phyloP scores from a whole-genome alignment of 2,113 vertebrate species.

The Brachionichthys hirsutus region DNA sequence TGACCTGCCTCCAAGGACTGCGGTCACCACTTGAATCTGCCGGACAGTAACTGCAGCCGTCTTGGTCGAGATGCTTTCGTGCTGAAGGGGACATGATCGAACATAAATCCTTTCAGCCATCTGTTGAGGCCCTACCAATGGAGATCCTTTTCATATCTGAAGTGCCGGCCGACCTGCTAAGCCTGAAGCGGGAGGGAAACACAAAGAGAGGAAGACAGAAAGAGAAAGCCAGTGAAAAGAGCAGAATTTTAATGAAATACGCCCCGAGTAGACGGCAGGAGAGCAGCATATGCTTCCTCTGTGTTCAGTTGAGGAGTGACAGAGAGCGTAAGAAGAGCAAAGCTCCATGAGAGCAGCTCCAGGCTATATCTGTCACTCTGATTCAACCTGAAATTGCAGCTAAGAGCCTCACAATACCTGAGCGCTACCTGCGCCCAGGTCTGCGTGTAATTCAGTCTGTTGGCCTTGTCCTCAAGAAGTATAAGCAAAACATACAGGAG shows the following conservation, averaged over 20 bases:
- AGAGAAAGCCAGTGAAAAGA: not conserved
- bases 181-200: slow-evolving; percentile 41
- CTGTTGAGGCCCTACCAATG: slow-evolving; percentile 44
- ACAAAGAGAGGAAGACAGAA: slow-evolving; percentile 1
- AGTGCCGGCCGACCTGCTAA: slow-evolving; percentile 33
- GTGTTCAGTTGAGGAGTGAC: slow-evolving; percentile 30
- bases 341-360: slow-evolving; percentile 45
- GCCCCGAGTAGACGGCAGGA: slow-evolving; percentile 16
- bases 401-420: slow-evolving; percentile 45
- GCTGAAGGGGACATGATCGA: slow-evolving; percentile 54
- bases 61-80: slow-evolving; percentile 41
- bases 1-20: slow-evolving; percentile 53
- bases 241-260: slow-evolving; percentile 44
- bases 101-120: slow-evolving; percentile 48
- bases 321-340: slow-evolving; percentile 21
- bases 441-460: slow-evolving; percentile 35
- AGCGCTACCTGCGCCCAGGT: slow-evolving; percentile 31
- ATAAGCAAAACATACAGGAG: slow-evolving; percentile 24
- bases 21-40: slow-evolving; percentile 44
- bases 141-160: slow-evolving; percentile 47
- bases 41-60: slow-evolving; percentile 41
- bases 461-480: slow-evolving; percentile 30
- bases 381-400: slow-evolving; percentile 47
- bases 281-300: slow-evolving; percentile 44
- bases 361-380: slow-evolving; percentile 55